Base-by-base conservation (phyloP, 2,113 vertebrate genomes). In the Rhineura floridana region DNA sequence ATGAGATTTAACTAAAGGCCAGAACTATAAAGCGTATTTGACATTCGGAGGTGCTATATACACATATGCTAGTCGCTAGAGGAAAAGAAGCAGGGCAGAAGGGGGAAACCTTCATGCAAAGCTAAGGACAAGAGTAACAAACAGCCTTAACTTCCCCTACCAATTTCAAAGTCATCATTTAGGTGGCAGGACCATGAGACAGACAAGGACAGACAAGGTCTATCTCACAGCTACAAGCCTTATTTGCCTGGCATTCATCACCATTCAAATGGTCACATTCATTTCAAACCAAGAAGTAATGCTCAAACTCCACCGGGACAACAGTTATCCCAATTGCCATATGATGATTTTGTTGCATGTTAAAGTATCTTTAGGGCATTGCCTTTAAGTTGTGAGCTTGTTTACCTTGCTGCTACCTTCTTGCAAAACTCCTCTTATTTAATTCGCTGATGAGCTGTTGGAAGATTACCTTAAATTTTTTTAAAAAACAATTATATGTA, bases 11-110 rank as follows among this genome's bases (percentile, higher is more conserved):
- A 65, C 33, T 33, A 21, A 65, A 72, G 21, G 67, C 42, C 50
- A 85, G 77, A 78, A 81, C 62, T 86, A 76, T 77, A 81, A 83
- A 77, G 46, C 59, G 48, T 36, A 82, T 46, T 84, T 21, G 75
- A 70, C 48, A 87, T 83, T 42, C 0, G 1, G 11, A 82, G 77
- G 0, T 80, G 1, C 81, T 82, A 59, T 81, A 9, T 12, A 59
- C 50, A 10, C 62, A n/a, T 69, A 62, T 63, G 44, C 65, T 78
- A 39, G 19, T 1, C 79, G 62, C 50, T 83, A 75, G 28, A 23
- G 25, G 0, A 59, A 46, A 0, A 4, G 52, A 13, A 39, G 19
- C 39, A 67, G 67, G 10, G 30, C 28, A 28, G 6, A 21, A 9
- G 17, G 36, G 9, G 3, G 0, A 25, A 48, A 19, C 42, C 67